Evolutionary conservation across 1,140 invertebrate species (phyloP), one percentile per base, ranked within the genome.

Genomic region (Coptotermes formosanus): DNA sequence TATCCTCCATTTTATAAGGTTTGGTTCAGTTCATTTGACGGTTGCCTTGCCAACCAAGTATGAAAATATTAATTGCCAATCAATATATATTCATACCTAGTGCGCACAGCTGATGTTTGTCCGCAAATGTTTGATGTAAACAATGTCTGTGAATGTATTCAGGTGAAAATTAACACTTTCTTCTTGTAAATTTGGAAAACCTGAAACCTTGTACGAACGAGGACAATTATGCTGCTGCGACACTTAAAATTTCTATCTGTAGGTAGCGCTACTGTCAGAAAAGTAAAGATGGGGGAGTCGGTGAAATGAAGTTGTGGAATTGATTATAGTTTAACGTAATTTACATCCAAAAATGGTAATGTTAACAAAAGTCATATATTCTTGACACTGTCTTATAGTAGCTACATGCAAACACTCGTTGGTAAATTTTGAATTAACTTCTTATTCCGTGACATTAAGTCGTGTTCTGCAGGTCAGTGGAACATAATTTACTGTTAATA

Each of bases 31-130:
- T 84, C 83, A 84, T 64, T 64, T 81, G 43, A 30, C 44, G 59
- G 85, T 85, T 81, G 43, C 85, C 85, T 64, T 85, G 85, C 85
- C 85, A 85, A 85, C 85, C 83, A 75, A 75, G 82, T 83, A 83
- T 83, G 82, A 83, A 48, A 83, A 83, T 83, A 44, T 44, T 83
- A 43, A 75, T 75, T 75, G 64, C 64, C 64, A 75, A 75, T 75
- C 64, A 75, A 75, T 75, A 75, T 25, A 75, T 75, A 75, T 75
- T 75, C 64, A 75, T 75, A 75, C 64, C 64, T 75, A 75, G 64
- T 75, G 64, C n/a, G 64, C 64, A 75, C 64, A 75, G 64, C 64
- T 75, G 64, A 75, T 75, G 64, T 75, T 75, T n/a, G n/a, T 75
- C 64, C 64, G 64, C 64, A 75, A 75, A 75, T 75, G 64, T 75